A percentile compares a stretch with the other conserved stretches of the same genome.
Evolutionary conservation across 2,888 invertebrate species (phyloP).

Genomic region (Xestobium rufovillosum): DNA sequence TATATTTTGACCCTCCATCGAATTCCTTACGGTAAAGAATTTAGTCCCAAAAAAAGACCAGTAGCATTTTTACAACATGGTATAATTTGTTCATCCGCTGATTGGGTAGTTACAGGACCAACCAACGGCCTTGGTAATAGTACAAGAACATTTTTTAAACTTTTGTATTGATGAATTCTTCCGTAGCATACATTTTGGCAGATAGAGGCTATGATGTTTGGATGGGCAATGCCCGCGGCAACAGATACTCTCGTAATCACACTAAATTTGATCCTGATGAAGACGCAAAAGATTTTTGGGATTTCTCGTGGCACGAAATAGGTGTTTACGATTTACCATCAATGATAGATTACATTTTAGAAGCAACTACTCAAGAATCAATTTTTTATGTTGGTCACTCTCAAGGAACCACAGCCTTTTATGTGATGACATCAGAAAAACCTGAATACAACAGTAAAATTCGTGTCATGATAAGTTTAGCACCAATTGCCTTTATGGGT

Average conservation of each 20-base stretch:
- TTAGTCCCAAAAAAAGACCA: constrained; percentile 19
- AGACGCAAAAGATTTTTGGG: constrained; percentile 15
- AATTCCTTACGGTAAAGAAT: constrained; percentile 40
- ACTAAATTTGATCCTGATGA: constrained; percentile 12
- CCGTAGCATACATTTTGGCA: constrained; percentile 39
- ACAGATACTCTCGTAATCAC: constrained; percentile 50
- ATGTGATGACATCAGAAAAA: constrained; percentile 46
- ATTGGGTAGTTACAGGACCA: constrained; percentile 47
- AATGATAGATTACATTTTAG: constrained; percentile 44
- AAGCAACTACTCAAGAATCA: constrained; percentile 39
- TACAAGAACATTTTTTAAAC: not conserved
- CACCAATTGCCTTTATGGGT: constrained; percentile 51
- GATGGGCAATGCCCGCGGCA: constrained; percentile 55
- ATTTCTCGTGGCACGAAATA: constrained; percentile 50
- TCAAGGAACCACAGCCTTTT: constrained; percentile 53
- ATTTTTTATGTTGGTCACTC: constrained; percentile 55
- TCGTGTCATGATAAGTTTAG: constrained; percentile 47
- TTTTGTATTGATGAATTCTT: not conserved
- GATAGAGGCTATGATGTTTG: constrained; percentile 43
- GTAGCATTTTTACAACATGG: constrained; percentile 46
- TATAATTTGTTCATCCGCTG: constrained; percentile 43
- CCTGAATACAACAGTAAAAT: constrained; percentile 51
- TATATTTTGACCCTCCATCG: constrained; percentile 48
- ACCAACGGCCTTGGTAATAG: constrained; percentile 41
- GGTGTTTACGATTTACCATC: constrained; percentile 49